Percentiles rank a stretch among this genome's conserved stretches.
These are phyloP conservation scores for Choristoneura rosaceana DNA, from an alignment of 2,888 invertebrate genomes.

Conservation along the genomic window DNA sequence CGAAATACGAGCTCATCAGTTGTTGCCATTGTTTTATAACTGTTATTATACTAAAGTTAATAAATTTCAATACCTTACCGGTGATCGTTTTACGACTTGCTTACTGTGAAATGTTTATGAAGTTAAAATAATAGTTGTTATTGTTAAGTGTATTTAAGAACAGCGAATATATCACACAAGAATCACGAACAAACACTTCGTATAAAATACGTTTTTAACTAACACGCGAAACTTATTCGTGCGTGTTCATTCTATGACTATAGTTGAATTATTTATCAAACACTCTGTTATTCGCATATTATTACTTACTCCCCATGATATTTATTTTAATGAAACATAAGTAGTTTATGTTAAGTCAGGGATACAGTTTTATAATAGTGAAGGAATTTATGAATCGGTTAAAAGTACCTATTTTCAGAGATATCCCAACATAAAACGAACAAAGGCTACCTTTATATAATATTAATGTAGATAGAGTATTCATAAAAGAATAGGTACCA, in stretches of 20 bases:
- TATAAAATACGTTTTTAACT: not conserved
- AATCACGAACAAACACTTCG: too few species aligned
- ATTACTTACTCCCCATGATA: too few species aligned
- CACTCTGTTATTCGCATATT: too few species aligned
- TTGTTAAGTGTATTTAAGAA: slow-evolving; percentile 2
- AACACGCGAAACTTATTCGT: not conserved
- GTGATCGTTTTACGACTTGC: slow-evolving; percentile 22
- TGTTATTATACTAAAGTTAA: slow-evolving; percentile 32
- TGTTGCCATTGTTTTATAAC: slow-evolving; percentile 29
- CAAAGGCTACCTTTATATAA: too few species aligned
- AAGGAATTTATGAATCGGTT: too few species aligned
- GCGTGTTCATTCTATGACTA: not conserved
- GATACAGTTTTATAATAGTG: too few species aligned
- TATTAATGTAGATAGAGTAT: too few species aligned
- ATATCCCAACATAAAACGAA: too few species aligned
- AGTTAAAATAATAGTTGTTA: slow-evolving; percentile 20
- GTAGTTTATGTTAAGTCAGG: too few species aligned
- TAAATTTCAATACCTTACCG: slow-evolving; percentile 20
- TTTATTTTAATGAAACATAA: too few species aligned
- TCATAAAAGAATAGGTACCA: too few species aligned
- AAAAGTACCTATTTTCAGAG: too few species aligned
- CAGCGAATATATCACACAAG: not conserved
- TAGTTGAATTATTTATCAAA: not conserved
- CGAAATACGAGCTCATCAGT: not conserved
- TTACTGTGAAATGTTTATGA: slow-evolving; percentile 23